A percentile compares a stretch with the other conserved stretches of the same genome.
Evolutionary conservation across 2,888 invertebrate genomes (phyloP).

Genomic region (Exocentrus adspersus): DNA sequence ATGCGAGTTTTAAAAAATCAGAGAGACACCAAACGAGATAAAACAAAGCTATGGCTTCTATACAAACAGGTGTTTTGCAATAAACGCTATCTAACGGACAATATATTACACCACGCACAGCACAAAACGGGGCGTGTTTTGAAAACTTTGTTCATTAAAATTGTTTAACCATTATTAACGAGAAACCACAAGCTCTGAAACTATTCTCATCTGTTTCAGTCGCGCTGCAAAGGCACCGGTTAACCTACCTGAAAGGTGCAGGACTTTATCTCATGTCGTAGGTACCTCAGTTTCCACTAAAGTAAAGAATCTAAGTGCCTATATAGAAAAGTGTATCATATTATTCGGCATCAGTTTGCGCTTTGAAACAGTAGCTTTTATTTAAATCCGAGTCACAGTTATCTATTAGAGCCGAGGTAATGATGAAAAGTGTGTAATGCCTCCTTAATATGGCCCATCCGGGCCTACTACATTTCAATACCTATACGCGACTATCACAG

Average conservation of each 20-base stretch:
- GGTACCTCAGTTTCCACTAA: too few relatives aligned
- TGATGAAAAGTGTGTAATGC: conserved; percentile 51
- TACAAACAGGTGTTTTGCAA: too few relatives aligned
- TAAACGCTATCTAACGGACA: too few relatives aligned
- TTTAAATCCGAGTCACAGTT: conserved; percentile 26
- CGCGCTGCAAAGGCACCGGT: neutral
- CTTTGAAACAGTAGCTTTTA: neutral
- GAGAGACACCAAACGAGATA: too few relatives aligned
- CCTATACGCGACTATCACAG: conserved; percentile 50
- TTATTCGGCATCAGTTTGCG: too few relatives aligned
- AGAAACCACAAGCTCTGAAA: neutral
- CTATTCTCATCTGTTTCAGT: conserved; percentile 1
- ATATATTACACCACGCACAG: too few relatives aligned
- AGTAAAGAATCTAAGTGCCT: too few relatives aligned
- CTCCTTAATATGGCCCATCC: conserved; percentile 50
- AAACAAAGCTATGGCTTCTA: too few relatives aligned
- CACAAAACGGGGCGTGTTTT: neutral
- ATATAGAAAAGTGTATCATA: too few relatives aligned
- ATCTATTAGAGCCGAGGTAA: conserved; percentile 38
- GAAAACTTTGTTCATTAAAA: conserved; percentile 1
- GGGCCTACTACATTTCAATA: conserved; percentile 49
- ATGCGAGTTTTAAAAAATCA: too few relatives aligned
- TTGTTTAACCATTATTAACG: neutral
- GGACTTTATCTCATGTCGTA: neutral
- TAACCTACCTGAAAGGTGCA: neutral